Base-by-base conservation (phyloP, 1,140 invertebrate species). In the Papilio helenus region DNA sequence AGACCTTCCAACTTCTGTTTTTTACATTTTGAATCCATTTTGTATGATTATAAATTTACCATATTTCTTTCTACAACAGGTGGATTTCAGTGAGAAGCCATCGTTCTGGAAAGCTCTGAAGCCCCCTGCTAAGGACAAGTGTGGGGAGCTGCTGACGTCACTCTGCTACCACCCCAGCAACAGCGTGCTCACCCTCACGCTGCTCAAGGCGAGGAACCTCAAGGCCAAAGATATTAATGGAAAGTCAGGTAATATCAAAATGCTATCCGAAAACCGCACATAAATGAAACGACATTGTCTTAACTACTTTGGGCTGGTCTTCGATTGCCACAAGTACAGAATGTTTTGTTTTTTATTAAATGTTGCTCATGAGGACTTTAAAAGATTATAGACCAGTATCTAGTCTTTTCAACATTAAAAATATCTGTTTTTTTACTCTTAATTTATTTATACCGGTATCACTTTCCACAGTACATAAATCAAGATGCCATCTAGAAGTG, bases 171-270 rank as follows among this genome's bases (percentile, higher is more conserved):
- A 98, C 86, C 98, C 98, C 14, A 98, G 97, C 91, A 98, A 98
- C 94, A 98, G 98, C 61, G 96, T 98, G 80, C 95, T 99, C 42
- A 98, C 98, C 7, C 95, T 99, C 44, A 98, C 98, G 10, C 96
- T 99, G 72, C 96, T 99, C 79, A 99, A 99, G 93, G 98, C 98
- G 26, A 96, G 98, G 85, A 99, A 99, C 92, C 95, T 99, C 26
- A 99, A 99, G 94, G 98, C 98, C 23, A 98, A 99, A 94, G 98
- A 99, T 90, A 99, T 98, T 88, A 99, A 98, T 85, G 98, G 98
- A 87, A 98, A 99, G 95, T 98, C 98, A 94, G 98, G 98, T 99
- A 95, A 55, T 76, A 23, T 49, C n/a, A 46, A 16, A 16, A 49
- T 12, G 3, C 7, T 14, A 49, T 0, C 0, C 0, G 23, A 39